These are phyloP conservation scores for Apodemus agrarius DNA, from an alignment of 2,797 vertebrate genomes.

Conservation along the genomic window DNA sequence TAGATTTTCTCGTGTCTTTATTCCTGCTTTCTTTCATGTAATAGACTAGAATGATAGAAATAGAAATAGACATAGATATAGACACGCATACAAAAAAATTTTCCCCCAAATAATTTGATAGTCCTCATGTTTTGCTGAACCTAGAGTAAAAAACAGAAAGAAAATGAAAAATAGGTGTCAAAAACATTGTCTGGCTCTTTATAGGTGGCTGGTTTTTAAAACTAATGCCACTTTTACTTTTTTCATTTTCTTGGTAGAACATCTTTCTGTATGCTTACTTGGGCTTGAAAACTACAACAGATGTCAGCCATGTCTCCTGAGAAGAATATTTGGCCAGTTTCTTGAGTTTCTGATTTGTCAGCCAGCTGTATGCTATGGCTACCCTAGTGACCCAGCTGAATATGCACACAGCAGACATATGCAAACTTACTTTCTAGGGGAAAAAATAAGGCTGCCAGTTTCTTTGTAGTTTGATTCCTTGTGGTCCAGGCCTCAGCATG, in stretches of 20 bases:
- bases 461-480: background rate
- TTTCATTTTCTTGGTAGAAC: background rate
- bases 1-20: background rate
- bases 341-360: background rate
- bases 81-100: background rate
- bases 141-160: background rate
- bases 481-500: background rate
- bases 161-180: background rate
- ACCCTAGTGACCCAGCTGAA: background rate
- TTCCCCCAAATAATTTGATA: background rate
- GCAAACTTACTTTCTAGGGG: background rate
- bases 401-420: background rate
- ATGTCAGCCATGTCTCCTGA: slow-evolving; percentile 31
- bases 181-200: background rate
- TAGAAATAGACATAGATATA: background rate
- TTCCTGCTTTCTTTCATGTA: background rate
- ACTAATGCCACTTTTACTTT: background rate
- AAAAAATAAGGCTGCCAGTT: background rate
- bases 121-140: background rate
- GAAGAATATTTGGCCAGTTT: slow-evolving; percentile 30
- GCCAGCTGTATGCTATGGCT: background rate
- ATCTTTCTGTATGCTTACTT: background rate
- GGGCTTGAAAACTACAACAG: background rate
- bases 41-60: background rate
- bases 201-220: background rate